Conservation (phyloP, 2,113 vertebrate genomes). For the Cyanistes caeruleus region DNA sequence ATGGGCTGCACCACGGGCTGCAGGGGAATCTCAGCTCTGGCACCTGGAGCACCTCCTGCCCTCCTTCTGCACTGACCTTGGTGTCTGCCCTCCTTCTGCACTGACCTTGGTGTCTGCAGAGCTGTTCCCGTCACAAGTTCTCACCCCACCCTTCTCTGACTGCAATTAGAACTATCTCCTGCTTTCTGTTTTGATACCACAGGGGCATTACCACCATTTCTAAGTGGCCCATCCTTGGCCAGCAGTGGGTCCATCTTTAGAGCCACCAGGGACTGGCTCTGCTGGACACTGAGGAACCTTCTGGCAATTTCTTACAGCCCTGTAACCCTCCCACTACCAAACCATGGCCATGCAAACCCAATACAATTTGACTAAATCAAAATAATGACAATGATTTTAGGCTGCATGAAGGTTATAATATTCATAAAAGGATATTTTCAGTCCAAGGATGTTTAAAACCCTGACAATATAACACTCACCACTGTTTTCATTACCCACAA, state of each 20-base stretch:
- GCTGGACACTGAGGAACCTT: neutral
- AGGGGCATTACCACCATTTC: neutral
- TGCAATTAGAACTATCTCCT: neutral
- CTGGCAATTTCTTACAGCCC: neutral
- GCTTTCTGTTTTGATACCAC: neutral
- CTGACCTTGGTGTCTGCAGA: neutral
- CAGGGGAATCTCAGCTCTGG: neutral
- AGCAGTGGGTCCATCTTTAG: neutral
- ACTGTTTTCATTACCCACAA: neutral
- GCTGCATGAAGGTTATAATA: neutral
- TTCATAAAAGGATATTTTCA: neutral
- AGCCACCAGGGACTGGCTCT: neutral
- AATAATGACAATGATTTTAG: neutral
- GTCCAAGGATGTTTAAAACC: neutral
- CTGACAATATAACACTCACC: fast-evolving
- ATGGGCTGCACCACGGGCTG: fast-evolving
- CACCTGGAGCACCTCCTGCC: fast-evolving
- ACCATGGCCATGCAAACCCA: neutral
- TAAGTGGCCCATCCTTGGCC: neutral
- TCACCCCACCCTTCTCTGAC: fast-evolving
- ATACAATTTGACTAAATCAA: neutral
- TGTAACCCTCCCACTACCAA: neutral
- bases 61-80: neutral
- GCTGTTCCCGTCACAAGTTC: fast-evolving
- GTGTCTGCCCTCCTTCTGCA: neutral